Conservation (phyloP, 2,888 invertebrate species). For the Eupithecia inturbata region DNA sequence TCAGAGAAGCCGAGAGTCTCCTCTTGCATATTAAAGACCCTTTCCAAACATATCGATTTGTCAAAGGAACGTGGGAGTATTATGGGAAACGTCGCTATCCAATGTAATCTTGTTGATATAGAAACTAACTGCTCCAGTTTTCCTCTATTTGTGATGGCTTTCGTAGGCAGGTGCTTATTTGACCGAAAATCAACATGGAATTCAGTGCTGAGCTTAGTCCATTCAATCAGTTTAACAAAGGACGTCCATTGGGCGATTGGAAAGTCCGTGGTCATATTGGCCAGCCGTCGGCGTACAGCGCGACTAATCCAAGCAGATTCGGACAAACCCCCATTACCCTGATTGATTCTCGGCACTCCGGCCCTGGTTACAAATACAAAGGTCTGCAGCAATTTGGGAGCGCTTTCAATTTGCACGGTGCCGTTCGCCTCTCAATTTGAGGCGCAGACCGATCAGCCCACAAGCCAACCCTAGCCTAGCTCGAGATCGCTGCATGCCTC, state of each 20-base stretch:
- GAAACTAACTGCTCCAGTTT: background rate
- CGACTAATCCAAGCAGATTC: conserved; percentile 75
- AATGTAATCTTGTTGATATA: conserved; percentile 12
- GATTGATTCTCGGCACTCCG: conserved; percentile 76
- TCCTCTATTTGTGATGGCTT: background rate
- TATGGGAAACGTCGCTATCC: conserved; percentile 22
- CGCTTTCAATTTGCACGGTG: conserved; percentile 79
- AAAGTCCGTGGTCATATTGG: conserved; percentile 57
- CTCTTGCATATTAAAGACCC: conserved; percentile 41
- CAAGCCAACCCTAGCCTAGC: conserved; percentile 41
- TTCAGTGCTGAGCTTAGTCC: conserved; percentile 44
- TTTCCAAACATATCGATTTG: conserved; percentile 42
- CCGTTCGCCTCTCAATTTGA: conserved; percentile 72
- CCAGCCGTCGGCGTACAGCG: conserved; percentile 58
- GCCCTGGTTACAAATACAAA: conserved; percentile 78
- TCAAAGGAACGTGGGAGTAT: conserved; percentile 28
- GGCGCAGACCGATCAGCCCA: conserved; percentile 56
- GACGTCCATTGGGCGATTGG: conserved; percentile 57
- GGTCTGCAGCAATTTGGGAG: conserved; percentile 74
- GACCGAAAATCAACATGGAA: conserved; percentile 30
- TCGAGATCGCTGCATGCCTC: conserved; percentile 32
- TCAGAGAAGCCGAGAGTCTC: conserved; percentile 35
- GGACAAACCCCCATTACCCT: conserved; percentile 77
- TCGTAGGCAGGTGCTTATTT: conserved; percentile 5
- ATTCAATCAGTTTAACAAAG: conserved; percentile 66